phyloP scores from a whole-genome alignment of 2,797 vertebrate species.

The Chaenodraco wilsoni region DNA sequence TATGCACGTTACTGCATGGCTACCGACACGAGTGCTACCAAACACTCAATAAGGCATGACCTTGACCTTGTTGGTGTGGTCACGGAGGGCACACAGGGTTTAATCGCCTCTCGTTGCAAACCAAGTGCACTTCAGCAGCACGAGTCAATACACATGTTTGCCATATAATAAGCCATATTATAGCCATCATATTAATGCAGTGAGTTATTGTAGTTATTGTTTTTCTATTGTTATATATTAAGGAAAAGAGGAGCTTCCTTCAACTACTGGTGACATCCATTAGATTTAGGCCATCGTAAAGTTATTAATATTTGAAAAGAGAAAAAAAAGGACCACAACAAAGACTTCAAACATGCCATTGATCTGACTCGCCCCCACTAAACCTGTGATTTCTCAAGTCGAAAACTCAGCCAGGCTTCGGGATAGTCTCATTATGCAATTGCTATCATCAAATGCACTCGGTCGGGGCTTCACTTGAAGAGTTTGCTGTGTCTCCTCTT shows the following conservation, averaged over 20 bases:
- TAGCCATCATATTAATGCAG: conserved; percentile 15
- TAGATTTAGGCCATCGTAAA: conserved; percentile 46
- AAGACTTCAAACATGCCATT: conserved; percentile 61
- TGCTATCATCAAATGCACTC: conserved; percentile 60
- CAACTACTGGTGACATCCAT: conserved; percentile 45
- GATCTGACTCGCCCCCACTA: conserved; percentile 56
- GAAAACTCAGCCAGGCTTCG: conserved; percentile 48
- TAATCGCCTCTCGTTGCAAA: conserved; percentile 47
- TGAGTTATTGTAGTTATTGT: conserved; percentile 30
- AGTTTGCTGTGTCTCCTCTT: conserved; percentile 60
- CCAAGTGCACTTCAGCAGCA: conserved; percentile 28
- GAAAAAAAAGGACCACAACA: conserved; percentile 47
- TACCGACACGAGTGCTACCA: conserved; percentile 48
- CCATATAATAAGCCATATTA: conserved; percentile 25
- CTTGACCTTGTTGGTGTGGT: conserved; percentile 49
- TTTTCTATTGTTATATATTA: conserved; percentile 9
- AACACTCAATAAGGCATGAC: conserved; percentile 67
- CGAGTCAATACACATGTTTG: conserved; percentile 41
- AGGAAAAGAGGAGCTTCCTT: conserved; percentile 14
- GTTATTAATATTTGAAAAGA: conserved; percentile 60
- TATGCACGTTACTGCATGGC: conserved; percentile 34
- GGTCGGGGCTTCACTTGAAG: conserved; percentile 51
- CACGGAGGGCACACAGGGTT: conserved; percentile 47
- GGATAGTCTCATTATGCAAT: conserved; percentile 63
- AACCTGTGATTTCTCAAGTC: conserved; percentile 61